phyloP scores from a whole-genome alignment of 1,140 invertebrate genomes.

The Tetraneura akinire region DNA sequence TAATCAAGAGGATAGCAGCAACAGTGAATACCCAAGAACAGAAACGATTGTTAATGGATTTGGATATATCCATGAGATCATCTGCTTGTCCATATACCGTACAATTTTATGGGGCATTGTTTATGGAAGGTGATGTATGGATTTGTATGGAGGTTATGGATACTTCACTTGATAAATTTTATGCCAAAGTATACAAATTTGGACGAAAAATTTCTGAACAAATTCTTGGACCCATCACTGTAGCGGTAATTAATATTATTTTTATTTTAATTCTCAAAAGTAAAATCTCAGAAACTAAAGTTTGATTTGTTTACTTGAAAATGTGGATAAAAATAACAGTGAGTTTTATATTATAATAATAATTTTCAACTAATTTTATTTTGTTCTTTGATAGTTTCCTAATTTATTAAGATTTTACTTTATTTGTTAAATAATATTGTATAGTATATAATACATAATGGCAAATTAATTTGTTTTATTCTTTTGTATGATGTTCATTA shows the following conservation, averaged over 20 bases:
- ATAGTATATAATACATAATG: too few relatives aligned
- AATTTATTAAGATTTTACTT: too few relatives aligned
- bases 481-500: too few relatives aligned
- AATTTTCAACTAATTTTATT: too few relatives aligned
- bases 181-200: slow-evolving; percentile 79
- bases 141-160: slow-evolving; percentile 99
- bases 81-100: slow-evolving; percentile 96
- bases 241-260: slow-evolving; percentile 72
- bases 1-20: slow-evolving; percentile 83
- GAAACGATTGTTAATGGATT: slow-evolving; percentile 94
- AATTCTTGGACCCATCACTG: slow-evolving; percentile 92
- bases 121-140: slow-evolving; percentile 95
- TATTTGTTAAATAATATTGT: too few relatives aligned
- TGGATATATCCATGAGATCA: slow-evolving; percentile 91
- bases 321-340: too few relatives aligned
- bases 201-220: slow-evolving; percentile 83
- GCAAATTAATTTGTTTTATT: too few relatives aligned
- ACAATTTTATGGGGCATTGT: slow-evolving; percentile 95
- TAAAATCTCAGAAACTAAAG: too few relatives aligned
- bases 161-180: slow-evolving; percentile 96
- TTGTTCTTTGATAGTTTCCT: too few relatives aligned
- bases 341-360: too few relatives aligned
- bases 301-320: too few relatives aligned
- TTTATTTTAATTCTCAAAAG: neutral
- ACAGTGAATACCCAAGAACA: slow-evolving; percentile 91